phyloP scores from a whole-genome alignment of 2,797 vertebrate genomes.

The Scleropages formosus region DNA sequence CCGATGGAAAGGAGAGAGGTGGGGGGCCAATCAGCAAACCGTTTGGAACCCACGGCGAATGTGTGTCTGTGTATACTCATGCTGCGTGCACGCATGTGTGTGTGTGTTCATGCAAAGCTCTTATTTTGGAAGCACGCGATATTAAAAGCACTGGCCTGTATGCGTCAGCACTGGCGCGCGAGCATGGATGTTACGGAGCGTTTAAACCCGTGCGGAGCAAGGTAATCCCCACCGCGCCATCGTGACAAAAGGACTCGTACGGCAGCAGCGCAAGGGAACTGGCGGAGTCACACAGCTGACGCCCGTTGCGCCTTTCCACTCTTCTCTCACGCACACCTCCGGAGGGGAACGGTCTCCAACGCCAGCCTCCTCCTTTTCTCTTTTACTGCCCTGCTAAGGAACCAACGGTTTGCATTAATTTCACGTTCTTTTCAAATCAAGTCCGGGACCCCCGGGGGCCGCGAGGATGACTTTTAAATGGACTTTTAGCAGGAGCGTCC shows the following conservation, averaged over 20 bases:
- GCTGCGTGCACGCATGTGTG: too few relatives aligned
- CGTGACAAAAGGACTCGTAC: slow-evolving; percentile 17
- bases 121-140: slow-evolving; percentile 37
- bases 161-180: not conserved
- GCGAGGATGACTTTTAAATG: not conserved
- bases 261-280: slow-evolving; percentile 20
- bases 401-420: not conserved
- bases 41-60: too few relatives aligned
- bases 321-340: not conserved
- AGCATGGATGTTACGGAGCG: not conserved
- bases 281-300: not conserved
- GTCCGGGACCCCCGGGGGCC: not conserved
- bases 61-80: not conserved
- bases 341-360: not conserved
- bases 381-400: not conserved
- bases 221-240: slow-evolving; percentile 25
- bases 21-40: slow-evolving; percentile 39
- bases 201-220: not conserved
- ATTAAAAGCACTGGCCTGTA: slow-evolving; percentile 6
- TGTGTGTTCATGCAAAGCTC: slow-evolving; percentile 27
- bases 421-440: not conserved
- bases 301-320: not conserved
- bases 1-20: slow-evolving; percentile 62
- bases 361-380: not conserved
- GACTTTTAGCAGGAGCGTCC: too few relatives aligned